Evolutionary conservation across 2,888 invertebrate genomes (phyloP), one percentile per base, ranked within the genome.

Genomic region (Cantharis lateralis): DNA sequence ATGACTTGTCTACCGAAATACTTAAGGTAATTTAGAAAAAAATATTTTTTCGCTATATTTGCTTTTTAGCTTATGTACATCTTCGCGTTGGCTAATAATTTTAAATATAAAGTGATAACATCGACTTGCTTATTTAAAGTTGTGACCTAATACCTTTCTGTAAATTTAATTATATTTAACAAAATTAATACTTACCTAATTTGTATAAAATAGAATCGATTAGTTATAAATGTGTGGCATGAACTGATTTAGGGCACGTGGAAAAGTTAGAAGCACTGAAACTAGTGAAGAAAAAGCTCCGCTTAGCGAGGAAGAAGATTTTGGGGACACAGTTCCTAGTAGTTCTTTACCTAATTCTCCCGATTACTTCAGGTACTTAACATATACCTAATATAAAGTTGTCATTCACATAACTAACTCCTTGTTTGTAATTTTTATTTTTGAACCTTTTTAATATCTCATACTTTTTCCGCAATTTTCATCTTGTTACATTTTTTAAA

Each of bases 281-380:
- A 79, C 80, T 68, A 84, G 82, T 76, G 84, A 85, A 66, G 85
- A 85, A 73, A 87, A 85, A 80, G 83, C 81, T 70, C 82, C 83
- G 62, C 69, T 82, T 79, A 86, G 85, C 71, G 81, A 80, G 74
- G 85, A 80, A 75, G 85, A 86, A 79, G 84, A 84, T 68, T 86
- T 85, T 80, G 86, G 85, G 76, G 86, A 83, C 71, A 87, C 86
- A 81, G 83, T 84, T 72, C 74, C 84, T 80, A 79, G 84, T 69
- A 77, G 81, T 10, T 81, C 86, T 78, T 81, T 86, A 80, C 85
- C 85, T 74, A 84, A 83, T 78, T 84, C 86, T 70, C 82, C 85
- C 78, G 84, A 86, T 81, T 79, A 82, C 81, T 85, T 86, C 83
- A 87, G 87, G 87, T 87, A 87, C 16, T 20, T 66, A 48, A 48